Evolutionary conservation across 2,888 invertebrate species (phyloP), one percentile per base, ranked within the genome.

Genomic region (Nephrocerus scutellatus): DNA sequence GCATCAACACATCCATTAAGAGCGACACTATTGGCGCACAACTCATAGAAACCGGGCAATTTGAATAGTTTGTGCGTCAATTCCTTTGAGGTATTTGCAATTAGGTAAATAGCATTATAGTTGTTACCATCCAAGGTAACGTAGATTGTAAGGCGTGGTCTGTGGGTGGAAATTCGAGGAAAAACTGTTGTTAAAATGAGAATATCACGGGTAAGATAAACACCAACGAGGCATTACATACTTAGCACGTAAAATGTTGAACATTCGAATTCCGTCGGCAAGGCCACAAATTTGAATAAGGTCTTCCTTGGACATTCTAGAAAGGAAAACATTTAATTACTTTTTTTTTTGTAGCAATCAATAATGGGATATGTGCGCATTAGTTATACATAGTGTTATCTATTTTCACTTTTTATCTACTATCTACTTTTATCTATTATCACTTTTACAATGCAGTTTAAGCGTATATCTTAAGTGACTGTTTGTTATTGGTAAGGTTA

Each of bases 251-350:
- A 95, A 71, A 21, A 87, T 84, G 67, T 95, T 95, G 70, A 82
- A 91, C 43, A 95, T 76, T 50, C 95, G 79, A 41, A 95, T 93
- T 5, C 95, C 96, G 65, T 95, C 93, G 23, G 91, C 86, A 43
- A 92, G 73, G 0, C 93, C 93, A 66, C 92, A 93, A 41, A 96
- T 90, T 71, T 93, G 88, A 40, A 93, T 88, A 25, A 95, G 74
- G 69, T 96, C 95, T 47, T 92, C 90, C 29, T 91, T 79, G 1
- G 87, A 84, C 64, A 95, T 73, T 57, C 77, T 77, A 60, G 26
- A 51, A 44, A 39, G 30, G 35, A 31, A 47, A 35, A 29, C n/a
- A n/a, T n/a, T n/a, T n/a, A n/a, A n/a, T n/a, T n/a, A n/a, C n/a
- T n/a, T n/a, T n/a, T n/a, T n/a, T n/a, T n/a, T n/a, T n/a, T n/a